A percentile compares a stretch with the other conserved stretches of the same genome.
These are phyloP conservation scores for Hafferia zeledoni DNA, from an alignment of 2,797 vertebrate species.

Conservation along the genomic window DNA sequence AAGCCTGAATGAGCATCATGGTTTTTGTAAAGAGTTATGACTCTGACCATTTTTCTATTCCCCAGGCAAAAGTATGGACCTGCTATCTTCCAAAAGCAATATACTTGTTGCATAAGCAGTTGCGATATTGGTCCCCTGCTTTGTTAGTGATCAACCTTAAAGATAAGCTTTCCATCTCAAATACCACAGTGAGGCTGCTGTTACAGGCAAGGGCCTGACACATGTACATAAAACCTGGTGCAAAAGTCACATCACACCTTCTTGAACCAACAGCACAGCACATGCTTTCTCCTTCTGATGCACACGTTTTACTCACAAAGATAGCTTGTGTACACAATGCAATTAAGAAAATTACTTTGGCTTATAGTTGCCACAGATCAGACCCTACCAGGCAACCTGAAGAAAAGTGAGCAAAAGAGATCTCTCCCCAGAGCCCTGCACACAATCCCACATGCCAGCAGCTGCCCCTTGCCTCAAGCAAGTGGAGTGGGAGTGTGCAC, in stretches of 20 bases:
- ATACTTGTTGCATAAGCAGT: not conserved
- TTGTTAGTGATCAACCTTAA: not conserved
- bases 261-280: not conserved
- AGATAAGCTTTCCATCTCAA: constrained; percentile 20
- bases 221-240: not conserved
- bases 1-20: not conserved
- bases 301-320: not conserved
- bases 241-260: not conserved
- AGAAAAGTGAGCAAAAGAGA: not conserved
- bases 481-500: rapidly evolving
- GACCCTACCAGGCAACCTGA: not conserved
- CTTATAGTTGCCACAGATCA: not conserved
- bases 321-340: not conserved
- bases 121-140: not conserved
- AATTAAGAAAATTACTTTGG: not conserved
- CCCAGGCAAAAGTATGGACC: not conserved
- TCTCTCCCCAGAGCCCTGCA: not conserved
- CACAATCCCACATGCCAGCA: not conserved
- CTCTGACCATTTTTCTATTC: not conserved
- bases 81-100: constrained; percentile 14
- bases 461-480: not conserved
- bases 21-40: not conserved
- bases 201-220: not conserved
- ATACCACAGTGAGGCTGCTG: not conserved
- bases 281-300: not conserved